Conservation (phyloP, 2,113 vertebrate species). For the Leucoraja erinaceus region DNA sequence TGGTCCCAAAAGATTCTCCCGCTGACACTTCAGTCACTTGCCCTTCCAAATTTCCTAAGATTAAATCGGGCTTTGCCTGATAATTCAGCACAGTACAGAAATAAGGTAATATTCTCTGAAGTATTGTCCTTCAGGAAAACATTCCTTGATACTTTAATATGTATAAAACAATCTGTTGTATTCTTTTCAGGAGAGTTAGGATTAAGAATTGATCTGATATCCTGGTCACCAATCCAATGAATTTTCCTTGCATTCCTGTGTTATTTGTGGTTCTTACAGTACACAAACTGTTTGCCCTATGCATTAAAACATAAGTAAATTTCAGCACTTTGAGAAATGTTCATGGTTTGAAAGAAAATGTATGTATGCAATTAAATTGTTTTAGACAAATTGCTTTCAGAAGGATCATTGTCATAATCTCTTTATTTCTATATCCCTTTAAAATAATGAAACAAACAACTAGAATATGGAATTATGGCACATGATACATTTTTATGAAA, state of each 20-base stretch:
- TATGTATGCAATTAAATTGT: conserved; percentile 4
- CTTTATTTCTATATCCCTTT: neutral
- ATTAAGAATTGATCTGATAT: neutral
- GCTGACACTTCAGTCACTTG: too few relatives aligned
- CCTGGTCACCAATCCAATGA: neutral
- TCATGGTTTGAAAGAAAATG: neutral
- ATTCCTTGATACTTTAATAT: neutral
- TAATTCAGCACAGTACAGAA: neutral
- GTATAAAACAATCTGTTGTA: too few relatives aligned
- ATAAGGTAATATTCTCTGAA: neutral
- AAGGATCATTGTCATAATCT: neutral
- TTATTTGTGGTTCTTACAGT: neutral
- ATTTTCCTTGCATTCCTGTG: neutral
- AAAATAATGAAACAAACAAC: neutral
- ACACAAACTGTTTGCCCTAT: neutral
- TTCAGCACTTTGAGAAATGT: neutral
- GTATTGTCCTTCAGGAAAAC: neutral
- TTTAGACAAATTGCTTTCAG: neutral
- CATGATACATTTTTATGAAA: conserved; percentile 1
- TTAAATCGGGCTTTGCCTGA: too few relatives aligned
- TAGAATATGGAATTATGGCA: neutral
- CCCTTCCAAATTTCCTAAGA: too few relatives aligned
- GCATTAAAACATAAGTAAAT: neutral
- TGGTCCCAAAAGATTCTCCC: too few relatives aligned
- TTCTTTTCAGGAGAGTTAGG: neutral